Evolutionary conservation across 2,113 vertebrate species (phyloP), one percentile per base, ranked within the genome.

Genomic region (Melanostigma gelatinosum): DNA sequence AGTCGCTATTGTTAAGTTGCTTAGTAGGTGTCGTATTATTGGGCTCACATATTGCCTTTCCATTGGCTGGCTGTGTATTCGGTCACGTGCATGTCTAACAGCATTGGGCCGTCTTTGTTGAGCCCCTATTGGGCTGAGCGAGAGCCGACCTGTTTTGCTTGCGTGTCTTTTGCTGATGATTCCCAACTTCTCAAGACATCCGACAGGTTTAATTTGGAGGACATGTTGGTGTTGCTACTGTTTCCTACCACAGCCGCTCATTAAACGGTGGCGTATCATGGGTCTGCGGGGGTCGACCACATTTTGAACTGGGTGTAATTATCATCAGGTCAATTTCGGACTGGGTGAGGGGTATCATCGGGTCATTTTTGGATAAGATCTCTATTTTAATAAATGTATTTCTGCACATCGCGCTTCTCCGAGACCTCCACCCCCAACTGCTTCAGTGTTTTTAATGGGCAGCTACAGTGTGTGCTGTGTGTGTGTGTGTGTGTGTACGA

Each of bases 391-490:
- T 67, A 60, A 77, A 40, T 62, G 22, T 66, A 64, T 65, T 46
- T 69, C 22, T 34, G 76, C 32, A 57, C 29, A 16, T 63, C n/a
- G 18, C 44, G 62, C 4, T 57, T 50, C 70, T 38, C 24, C 27
- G 4, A 54, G 29, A 69, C 70, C 18, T 71, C 34, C 40, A 64
- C 40, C 61, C 18, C 72, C 77, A 71, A 42, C 82, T n/a, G 77
- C 61, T 80, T 63, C 44, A 64, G 63, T 64, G 58, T 76, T 80
- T 70, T 74, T 60, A 80, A 75, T 72, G 36, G 60, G 60, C 18
- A 71, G 22, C 55, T 18, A 40, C 9, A 34, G 57, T 27, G 48
- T 61, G 72, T 36, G 60, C 48, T 58, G 69, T 46, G 60, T 40
- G 9, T 40, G 38, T 38, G 36, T 50, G 54, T 54, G 52, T 55